Evolutionary conservation across 2,113 vertebrate genomes (phyloP).

Genomic region (Nothobranchius furzeri): DNA sequence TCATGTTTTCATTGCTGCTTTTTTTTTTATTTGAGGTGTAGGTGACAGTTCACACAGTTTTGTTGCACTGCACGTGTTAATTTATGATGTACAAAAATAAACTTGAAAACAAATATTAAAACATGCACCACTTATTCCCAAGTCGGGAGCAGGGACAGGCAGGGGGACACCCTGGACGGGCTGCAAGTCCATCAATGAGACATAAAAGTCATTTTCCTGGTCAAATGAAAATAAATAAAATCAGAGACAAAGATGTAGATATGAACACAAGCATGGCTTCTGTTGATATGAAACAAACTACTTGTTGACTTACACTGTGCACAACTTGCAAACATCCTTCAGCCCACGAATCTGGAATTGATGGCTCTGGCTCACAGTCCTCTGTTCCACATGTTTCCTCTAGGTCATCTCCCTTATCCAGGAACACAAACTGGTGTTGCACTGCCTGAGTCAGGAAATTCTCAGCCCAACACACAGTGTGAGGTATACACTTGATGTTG

Average conservation of each 20-base stretch:
- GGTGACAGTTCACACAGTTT: no score
- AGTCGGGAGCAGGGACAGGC: no score
- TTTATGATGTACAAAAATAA: no score
- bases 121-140: no score
- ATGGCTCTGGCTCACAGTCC: slow-evolving; percentile 76
- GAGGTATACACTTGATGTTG: slow-evolving; percentile 76
- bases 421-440: slow-evolving; percentile 74
- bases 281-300: slow-evolving; percentile 4
- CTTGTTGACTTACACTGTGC: slow-evolving; percentile 19
- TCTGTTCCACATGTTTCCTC: slow-evolving; percentile 60
- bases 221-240: slow-evolving; percentile 5
- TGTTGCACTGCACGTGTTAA: no score
- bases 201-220: not conserved
- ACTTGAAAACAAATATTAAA: no score
- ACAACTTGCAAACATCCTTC: slow-evolving; percentile 70
- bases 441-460: slow-evolving; percentile 72
- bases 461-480: slow-evolving; percentile 70
- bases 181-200: no score
- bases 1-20: no score
- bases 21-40: no score
- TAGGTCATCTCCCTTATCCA: slow-evolving; percentile 77
- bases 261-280: not conserved
- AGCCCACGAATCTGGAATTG: slow-evolving; percentile 75
- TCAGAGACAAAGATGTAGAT: not conserved
- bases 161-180: no score